Evolutionary conservation across 2,888 invertebrate genomes (phyloP), one percentile per base, ranked within the genome.

Genomic region (Crioceris asparagi): DNA sequence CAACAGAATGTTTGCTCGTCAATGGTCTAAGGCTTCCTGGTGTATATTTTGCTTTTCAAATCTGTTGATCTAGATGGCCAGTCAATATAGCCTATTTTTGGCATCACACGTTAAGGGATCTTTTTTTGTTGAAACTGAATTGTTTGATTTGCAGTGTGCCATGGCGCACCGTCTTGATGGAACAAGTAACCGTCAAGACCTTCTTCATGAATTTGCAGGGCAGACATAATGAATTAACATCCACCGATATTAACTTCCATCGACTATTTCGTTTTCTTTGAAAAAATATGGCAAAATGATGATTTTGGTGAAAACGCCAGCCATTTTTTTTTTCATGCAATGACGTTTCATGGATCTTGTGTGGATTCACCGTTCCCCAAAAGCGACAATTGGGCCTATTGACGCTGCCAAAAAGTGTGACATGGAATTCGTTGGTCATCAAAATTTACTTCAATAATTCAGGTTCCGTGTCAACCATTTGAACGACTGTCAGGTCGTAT

Each of bases 11-110:
- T n/a, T n/a, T n/a, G n/a, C 12, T 25, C 25, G 25, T 25, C 25
- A 25, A 25, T 25, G 6, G 3, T 25, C 25, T 25, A 12, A 25
- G 25, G 25, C 25, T 25, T 3, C 11, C 4, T 6, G 25, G 6
- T 15, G 27, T n/a, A 27, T 15, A n/a, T 7, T 27, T 11, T 6
- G 27, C 27, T 27, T 27, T 27, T 27, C 27, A 27, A 27, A 27
- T 4, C 6, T 25, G 25, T n/a, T 11, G 25, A 25, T 25, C 25
- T 25, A 7, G 21, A 12, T 25, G 25, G 25, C 6, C 3, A 6
- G 25, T 25, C 25, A 25, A 6, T 25, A 6, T 4, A n/a, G 6
- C 25, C 3, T 4, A 3, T 3, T 25, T 25, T 25, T 3, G 25
- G 12, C 6, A 25, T 3, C 4, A 6, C 11, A 25, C 12, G 6